phyloP scores from a whole-genome alignment of 2,888 invertebrate genomes.

The Cerastis rubricosa region DNA sequence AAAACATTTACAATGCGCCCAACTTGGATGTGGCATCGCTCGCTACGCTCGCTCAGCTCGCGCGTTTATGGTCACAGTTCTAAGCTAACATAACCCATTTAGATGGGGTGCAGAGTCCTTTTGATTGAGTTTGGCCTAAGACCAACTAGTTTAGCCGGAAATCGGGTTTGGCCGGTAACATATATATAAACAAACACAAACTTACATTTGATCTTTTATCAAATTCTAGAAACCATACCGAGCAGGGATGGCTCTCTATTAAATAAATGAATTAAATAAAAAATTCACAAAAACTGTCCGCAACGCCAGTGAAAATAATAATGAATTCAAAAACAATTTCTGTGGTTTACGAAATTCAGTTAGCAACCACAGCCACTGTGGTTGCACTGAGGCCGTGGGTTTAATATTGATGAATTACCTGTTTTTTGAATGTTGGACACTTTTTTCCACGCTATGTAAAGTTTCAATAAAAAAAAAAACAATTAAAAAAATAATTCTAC shows the following conservation, averaged over 20 bases:
- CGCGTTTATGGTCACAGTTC: too few species aligned
- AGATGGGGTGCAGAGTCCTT: too few species aligned
- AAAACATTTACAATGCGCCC: too few species aligned
- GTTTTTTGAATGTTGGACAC: background rate
- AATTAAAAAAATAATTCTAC: too few species aligned
- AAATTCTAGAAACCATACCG: background rate
- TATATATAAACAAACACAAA: too few species aligned
- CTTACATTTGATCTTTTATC: background rate
- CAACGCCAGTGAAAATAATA: background rate
- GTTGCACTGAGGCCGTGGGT: constrained; percentile 16
- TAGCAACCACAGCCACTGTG: constrained; percentile 8
- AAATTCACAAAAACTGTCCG: background rate
- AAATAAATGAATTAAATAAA: background rate
- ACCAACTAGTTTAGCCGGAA: too few species aligned
- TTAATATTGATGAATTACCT: background rate
- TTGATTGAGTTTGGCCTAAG: too few species aligned
- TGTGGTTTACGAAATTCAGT: constrained; percentile 19
- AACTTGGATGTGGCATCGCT: too few species aligned
- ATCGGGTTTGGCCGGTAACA: too few species aligned
- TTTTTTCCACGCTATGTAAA: background rate
- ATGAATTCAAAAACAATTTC: constrained; percentile 2
- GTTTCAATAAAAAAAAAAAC: too few species aligned
- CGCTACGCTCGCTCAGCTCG: too few species aligned
- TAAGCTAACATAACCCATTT: too few species aligned
- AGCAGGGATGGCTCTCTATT: background rate